Conservation (phyloP, 2,113 vertebrate species). For the Gadus macrocephalus region DNA sequence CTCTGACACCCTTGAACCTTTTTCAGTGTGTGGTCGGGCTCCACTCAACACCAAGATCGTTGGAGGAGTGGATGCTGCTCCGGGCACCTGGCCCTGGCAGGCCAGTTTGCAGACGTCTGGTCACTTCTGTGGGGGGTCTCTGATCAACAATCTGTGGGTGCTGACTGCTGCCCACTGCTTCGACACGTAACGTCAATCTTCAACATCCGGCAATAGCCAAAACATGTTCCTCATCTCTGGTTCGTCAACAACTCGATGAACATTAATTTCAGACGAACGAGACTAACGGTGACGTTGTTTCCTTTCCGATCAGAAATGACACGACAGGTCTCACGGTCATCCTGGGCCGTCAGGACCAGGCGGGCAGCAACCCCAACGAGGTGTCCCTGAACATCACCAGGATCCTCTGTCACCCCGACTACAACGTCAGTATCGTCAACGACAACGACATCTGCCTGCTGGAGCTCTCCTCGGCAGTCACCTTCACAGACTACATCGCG, state of each 20-base stretch:
- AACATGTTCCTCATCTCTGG: neutral
- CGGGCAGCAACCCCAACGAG: conserved; percentile 15
- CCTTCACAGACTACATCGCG: conserved; percentile 54
- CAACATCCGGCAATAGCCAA: neutral
- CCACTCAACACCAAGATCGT: conserved; percentile 57
- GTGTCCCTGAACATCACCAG: neutral
- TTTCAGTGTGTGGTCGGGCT: conserved; percentile 61
- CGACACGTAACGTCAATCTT: neutral
- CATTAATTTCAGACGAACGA: neutral
- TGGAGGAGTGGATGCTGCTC: conserved; percentile 54
- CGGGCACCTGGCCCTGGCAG: conserved; percentile 72
- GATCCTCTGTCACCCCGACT: conserved; percentile 57
- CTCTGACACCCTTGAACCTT: neutral
- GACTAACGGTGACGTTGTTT: neutral
- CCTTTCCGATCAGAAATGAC: accelerated
- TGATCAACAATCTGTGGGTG: conserved; percentile 70
- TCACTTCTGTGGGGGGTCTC: conserved; percentile 70
- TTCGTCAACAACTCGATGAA: neutral
- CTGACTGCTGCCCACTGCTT: conserved; percentile 72
- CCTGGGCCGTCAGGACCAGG: conserved; percentile 40
- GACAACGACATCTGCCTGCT: conserved; percentile 73
- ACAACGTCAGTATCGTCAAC: too few relatives aligned
- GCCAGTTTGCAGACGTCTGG: conserved; percentile 42
- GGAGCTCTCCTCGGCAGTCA: conserved; percentile 48
- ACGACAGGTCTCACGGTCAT: accelerated